A percentile compares a stretch with the other conserved stretches of the same genome.
Evolutionary conservation across 1,140 invertebrate species (phyloP).

Genomic region (Colletes gigas): DNA sequence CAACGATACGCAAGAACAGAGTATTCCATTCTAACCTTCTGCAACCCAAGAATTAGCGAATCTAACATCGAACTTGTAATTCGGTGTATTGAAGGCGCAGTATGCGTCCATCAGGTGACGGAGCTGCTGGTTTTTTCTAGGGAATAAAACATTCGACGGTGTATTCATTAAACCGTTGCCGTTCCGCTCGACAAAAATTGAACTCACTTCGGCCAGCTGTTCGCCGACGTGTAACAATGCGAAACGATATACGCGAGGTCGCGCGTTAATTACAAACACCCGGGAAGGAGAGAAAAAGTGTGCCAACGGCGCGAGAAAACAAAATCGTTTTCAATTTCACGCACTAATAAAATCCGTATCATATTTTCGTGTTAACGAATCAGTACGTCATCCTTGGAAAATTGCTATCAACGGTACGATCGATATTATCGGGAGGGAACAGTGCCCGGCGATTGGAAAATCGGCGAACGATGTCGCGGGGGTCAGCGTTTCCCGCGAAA

Average conservation of each 20-base stretch:
- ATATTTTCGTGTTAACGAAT: slow-evolving; percentile 48
- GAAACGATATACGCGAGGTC: slow-evolving; percentile 35
- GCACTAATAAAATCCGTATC: slow-evolving; percentile 44
- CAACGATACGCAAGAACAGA: no score
- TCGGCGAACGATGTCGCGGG: no score
- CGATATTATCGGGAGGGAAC: slow-evolving; percentile 11
- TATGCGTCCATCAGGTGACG: no score
- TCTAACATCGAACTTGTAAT: no score
- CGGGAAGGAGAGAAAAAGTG: slow-evolving; percentile 38
- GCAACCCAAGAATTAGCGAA: no score
- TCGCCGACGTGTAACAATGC: slow-evolving; percentile 57
- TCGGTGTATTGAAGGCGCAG: no score
- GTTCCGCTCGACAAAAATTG: slow-evolving; percentile 60
- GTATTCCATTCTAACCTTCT: no score
- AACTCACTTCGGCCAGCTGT: slow-evolving; percentile 58
- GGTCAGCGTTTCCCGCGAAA: neutral
- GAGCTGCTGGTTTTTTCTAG: slow-evolving; percentile 19
- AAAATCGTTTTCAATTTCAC: slow-evolving; percentile 57
- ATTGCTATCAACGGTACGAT: slow-evolving; percentile 38
- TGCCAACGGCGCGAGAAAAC: slow-evolving; percentile 34
- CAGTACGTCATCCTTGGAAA: slow-evolving; percentile 25
- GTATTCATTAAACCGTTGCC: slow-evolving; percentile 56
- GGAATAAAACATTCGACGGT: slow-evolving; percentile 41
- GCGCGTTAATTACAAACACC: slow-evolving; percentile 33
- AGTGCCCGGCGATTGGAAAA: neutral